Conservation (phyloP, 1,140 invertebrate genomes). For the Lucilia cuprina region DNA sequence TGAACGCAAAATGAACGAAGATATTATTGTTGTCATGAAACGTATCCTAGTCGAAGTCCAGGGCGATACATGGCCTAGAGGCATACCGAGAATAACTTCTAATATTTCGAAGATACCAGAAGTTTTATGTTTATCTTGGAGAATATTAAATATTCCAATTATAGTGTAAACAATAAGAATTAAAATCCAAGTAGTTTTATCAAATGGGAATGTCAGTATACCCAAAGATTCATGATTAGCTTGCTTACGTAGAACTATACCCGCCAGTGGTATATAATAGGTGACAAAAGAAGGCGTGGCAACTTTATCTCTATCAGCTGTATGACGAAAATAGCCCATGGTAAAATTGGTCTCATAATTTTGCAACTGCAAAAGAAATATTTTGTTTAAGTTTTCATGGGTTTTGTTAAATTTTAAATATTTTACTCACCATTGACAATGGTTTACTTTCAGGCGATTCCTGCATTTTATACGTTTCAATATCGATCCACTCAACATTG, state of each 20-base stretch:
- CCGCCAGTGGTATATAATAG: background rate
- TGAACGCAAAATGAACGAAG: slow-evolving; percentile 16
- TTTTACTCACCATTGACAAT: slow-evolving; percentile 15
- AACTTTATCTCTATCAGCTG: background rate
- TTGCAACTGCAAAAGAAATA: slow-evolving; percentile 2
- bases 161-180: background rate
- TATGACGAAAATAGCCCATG: slow-evolving; percentile 20
- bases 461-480: background rate
- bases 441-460: background rate
- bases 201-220: slow-evolving; percentile 22
- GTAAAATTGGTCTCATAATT: background rate
- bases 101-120: background rate
- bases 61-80: background rate
- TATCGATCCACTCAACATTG: slow-evolving; percentile 11
- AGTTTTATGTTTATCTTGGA: background rate
- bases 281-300: background rate
- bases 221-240: background rate
- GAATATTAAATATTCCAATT: background rate
- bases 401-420: no score
- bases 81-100: background rate
- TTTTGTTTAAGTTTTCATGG: no score
- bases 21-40: background rate
- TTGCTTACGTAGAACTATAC: background rate
- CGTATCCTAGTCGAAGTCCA: background rate
- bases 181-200: slow-evolving; percentile 18